Evolutionary conservation across 2,888 invertebrate species (phyloP).

Genomic region (Heteromyza rotundicornis): DNA sequence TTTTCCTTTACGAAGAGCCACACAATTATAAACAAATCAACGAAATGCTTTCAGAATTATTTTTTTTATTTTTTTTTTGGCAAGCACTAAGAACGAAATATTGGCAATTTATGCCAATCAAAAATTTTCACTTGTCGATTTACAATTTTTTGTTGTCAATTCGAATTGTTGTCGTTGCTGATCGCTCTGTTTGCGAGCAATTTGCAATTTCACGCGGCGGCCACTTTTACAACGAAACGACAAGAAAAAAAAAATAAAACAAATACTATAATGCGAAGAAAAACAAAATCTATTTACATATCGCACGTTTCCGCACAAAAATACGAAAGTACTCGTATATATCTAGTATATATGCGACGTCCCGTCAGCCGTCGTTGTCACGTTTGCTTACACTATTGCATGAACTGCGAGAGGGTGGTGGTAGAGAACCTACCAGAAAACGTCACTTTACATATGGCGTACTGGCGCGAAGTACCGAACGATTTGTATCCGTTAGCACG

Average conservation of each 20-base stretch:
- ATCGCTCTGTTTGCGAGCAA: neutral
- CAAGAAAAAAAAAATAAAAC: too few relatives aligned
- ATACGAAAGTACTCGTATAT: neutral
- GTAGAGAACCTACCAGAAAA: slow-evolving; percentile 8
- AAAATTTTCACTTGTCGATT: neutral
- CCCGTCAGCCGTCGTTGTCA: too few relatives aligned
- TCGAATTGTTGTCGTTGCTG: neutral
- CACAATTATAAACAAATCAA: too few relatives aligned
- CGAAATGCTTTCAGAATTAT: neutral
- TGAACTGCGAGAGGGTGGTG: slow-evolving; percentile 13
- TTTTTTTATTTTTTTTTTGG: neutral
- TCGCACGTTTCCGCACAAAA: neutral
- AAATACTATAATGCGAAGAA: too few relatives aligned
- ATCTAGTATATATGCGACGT: too few relatives aligned
- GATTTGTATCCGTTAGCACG: slow-evolving; percentile 14
- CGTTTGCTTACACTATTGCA: neutral
- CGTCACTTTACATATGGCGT: slow-evolving; percentile 23
- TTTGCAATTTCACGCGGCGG: too few relatives aligned
- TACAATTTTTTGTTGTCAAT: neutral
- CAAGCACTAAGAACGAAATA: neutral
- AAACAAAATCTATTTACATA: slow-evolving; percentile 1
- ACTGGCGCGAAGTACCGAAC: neutral
- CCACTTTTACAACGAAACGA: too few relatives aligned
- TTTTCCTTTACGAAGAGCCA: too few relatives aligned
- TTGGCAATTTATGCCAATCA: neutral